Conservation (phyloP, 2,888 invertebrate genomes). For the Rhamnusium bicolor region DNA sequence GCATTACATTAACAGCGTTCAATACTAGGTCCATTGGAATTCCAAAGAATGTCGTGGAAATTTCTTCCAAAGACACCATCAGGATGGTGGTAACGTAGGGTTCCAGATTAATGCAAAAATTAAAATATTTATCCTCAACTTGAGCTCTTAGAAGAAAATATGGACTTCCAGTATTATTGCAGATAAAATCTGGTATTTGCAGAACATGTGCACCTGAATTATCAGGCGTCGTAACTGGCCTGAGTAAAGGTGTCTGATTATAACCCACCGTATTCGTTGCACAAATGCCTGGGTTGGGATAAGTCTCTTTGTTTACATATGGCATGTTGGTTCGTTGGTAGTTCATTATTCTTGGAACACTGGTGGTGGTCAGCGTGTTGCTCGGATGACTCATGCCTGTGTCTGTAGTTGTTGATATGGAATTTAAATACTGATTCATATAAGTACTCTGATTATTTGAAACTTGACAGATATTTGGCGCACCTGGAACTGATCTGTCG, state of each 20-base stretch:
- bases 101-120: slow-evolving; percentile 24
- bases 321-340: not conserved
- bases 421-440: not conserved
- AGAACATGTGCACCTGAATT: not conserved
- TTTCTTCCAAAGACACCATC: slow-evolving; percentile 14
- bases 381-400: not conserved
- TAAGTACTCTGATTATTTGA: not conserved
- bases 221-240: not conserved
- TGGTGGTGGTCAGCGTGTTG: not conserved
- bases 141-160: slow-evolving; percentile 11
- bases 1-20: slow-evolving; percentile 13
- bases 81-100: slow-evolving; percentile 6
- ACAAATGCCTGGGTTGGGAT: not conserved
- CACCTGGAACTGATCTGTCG: not conserved
- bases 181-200: slow-evolving; percentile 10
- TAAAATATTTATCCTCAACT: not conserved
- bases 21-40: not conserved
- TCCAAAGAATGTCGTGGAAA: slow-evolving; percentile 1
- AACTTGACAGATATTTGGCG: not conserved
- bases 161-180: not conserved
- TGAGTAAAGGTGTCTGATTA: not conserved
- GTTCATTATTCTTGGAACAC: not conserved
- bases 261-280: not conserved
- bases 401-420: not conserved
- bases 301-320: not conserved